Evolutionary conservation across 2,113 vertebrate genomes (phyloP), one percentile per base, ranked within the genome.

Genomic region (Lophochroa leadbeateri): DNA sequence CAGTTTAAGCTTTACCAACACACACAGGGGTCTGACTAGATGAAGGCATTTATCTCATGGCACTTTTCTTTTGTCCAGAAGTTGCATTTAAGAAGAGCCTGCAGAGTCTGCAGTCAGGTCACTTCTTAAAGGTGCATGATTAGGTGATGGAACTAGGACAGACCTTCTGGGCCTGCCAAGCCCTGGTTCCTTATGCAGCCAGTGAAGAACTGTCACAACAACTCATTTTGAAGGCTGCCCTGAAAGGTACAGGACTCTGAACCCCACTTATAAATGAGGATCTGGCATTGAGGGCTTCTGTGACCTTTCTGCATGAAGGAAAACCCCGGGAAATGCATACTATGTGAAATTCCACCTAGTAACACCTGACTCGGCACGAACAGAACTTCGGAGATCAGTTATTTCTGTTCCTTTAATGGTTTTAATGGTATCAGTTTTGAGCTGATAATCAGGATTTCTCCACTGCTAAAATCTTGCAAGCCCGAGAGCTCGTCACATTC

Each of bases 401-500:
- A 31, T 5, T 92, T 70, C 53, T 80, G 17, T 63, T 67, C 3
- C 0, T 65, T 81, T 41, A 68, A 80, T 5, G 0, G 3, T 67
- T 67, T 37, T 63, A 86, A 64, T 29, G 20, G 27, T 28, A 49
- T 35, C 43, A 24, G 39, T 24, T 80, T 83, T 74, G 74, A 65
- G 47, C 13, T 80, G 52, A 75, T 52, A 79, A 88, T 24, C 10
- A 31, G 57, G 50, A 77, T 41, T 78, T 77, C 70, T 71, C n/a
- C 76, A 43, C 25, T 69, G 29, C 18, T 79, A 46, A 25, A 83
- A 50, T 43, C 1, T 35, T 17, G 14, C 31, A 49, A 49, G 93
- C 86, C 5, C 1, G 1, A 57, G 41, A 18, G 31, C 43, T 87
- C 58, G 19, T 64, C 47, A 35, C 0, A 0, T 64, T 35, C 47